phyloP scores from a whole-genome alignment of 2,797 vertebrate genomes.

The Microhierax caerulescens region DNA sequence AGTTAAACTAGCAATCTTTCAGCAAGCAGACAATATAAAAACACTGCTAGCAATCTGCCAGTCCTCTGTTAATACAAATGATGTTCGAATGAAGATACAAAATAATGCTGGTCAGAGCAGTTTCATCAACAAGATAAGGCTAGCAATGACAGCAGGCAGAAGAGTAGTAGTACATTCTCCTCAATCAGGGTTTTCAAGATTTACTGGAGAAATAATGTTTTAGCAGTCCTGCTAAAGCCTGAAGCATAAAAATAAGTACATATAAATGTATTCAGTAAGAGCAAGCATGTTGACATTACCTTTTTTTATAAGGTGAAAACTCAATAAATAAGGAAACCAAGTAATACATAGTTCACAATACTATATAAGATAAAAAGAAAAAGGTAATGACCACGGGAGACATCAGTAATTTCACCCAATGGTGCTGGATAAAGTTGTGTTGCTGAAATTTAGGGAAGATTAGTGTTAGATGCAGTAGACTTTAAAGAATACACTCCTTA shows the following conservation, averaged over 20 bases:
- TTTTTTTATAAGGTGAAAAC: not conserved
- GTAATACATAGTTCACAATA: not conserved
- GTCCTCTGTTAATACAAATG: not conserved
- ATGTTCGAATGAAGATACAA: not conserved
- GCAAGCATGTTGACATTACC: not conserved
- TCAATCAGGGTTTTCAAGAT: not conserved
- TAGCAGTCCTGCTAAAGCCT: not conserved
- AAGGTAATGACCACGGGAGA: not conserved
- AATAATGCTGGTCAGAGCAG: not conserved
- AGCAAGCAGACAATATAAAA: not conserved
- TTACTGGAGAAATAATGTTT: not conserved
- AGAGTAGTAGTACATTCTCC: not conserved
- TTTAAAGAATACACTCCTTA: not conserved
- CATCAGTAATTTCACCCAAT: not conserved
- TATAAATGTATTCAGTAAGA: not conserved
- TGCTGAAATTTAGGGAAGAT: not conserved
- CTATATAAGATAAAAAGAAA: not conserved
- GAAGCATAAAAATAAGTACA: not conserved
- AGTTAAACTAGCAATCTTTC: not conserved
- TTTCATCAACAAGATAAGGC: not conserved
- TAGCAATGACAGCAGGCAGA: rapidly evolving
- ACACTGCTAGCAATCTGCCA: not conserved
- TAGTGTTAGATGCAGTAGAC: not conserved
- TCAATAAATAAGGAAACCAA: not conserved
- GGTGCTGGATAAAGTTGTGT: not conserved